These are phyloP conservation scores for Hapalemur alaotrensis DNA, from an alignment of 2,797 vertebrate genomes.

Conservation along the genomic window DNA sequence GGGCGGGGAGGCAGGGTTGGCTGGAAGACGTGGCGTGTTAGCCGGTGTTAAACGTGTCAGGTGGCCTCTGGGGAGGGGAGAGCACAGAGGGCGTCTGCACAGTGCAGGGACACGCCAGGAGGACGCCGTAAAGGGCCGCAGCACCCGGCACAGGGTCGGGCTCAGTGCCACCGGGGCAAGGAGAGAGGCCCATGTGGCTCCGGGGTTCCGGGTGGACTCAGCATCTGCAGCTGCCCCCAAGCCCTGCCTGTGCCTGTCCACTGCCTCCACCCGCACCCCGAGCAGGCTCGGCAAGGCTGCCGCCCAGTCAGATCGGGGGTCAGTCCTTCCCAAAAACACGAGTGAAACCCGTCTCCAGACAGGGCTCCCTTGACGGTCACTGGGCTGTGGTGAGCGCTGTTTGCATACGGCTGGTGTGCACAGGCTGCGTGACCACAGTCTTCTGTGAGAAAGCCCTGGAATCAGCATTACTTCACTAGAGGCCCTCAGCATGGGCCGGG, in stretches of 20 bases:
- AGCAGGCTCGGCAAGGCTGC: neutral
- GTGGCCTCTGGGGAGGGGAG: neutral
- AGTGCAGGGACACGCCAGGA: no score
- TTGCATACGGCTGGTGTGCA: neutral
- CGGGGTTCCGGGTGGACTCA: no score
- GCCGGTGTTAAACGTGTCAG: no score
- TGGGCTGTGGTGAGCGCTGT: neutral
- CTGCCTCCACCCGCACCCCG: neutral
- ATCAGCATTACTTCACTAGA: neutral
- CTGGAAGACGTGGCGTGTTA: neutral
- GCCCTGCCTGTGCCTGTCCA: neutral
- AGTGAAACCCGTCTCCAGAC: neutral
- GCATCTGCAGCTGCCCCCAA: neutral
- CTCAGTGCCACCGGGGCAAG: neutral
- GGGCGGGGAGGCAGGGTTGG: neutral
- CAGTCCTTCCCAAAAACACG: neutral
- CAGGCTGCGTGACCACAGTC: neutral
- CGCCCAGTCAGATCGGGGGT: fast-evolving
- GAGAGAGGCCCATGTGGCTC: neutral
- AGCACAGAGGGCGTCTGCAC: neutral
- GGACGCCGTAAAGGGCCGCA: no score
- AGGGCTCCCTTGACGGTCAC: neutral
- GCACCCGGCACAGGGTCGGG: neutral
- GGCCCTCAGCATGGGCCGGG: neutral
- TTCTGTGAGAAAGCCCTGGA: no score